Evolutionary conservation across 23 tunicate genomes (phyloP).

Genomic region (Clavelina lepadiformis): DNA sequence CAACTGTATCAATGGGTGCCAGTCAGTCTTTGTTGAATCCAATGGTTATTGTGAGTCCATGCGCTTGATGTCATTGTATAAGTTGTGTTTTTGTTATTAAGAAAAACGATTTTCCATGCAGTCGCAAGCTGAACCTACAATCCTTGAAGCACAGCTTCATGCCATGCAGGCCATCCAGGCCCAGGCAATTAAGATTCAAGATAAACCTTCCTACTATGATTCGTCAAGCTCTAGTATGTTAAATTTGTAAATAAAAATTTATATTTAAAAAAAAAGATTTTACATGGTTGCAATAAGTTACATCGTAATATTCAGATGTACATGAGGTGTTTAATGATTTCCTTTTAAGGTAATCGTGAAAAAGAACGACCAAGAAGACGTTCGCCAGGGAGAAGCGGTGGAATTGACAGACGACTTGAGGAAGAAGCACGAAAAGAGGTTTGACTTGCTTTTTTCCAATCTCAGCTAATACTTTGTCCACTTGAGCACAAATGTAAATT

Average conservation of each 20-base stretch:
- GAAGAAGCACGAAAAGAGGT: conserved; percentile 27
- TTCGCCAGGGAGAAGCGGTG: conserved; percentile 1
- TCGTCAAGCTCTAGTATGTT: too few relatives aligned
- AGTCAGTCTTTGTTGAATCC: conserved; percentile 21
- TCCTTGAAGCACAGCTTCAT: conserved; percentile 65
- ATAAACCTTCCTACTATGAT: too few relatives aligned
- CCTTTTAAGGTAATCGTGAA: background rate
- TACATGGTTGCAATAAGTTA: too few relatives aligned
- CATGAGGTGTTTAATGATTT: background rate
- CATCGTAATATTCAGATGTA: too few relatives aligned
- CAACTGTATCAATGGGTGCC: conserved; percentile 3
- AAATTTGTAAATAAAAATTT: too few relatives aligned
- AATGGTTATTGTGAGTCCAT: conserved; percentile 12
- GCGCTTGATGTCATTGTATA: background rate
- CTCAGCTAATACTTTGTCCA: too few relatives aligned
- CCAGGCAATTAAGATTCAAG: conserved; percentile 22
- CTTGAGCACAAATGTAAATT: too few relatives aligned
- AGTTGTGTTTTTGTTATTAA: background rate
- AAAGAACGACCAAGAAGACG: too few relatives aligned
- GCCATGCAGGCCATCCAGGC: conserved; percentile 63
- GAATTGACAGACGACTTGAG: conserved; percentile 8
- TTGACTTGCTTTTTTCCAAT: background rate
- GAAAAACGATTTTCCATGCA: background rate
- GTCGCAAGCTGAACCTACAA: conserved; percentile 38
- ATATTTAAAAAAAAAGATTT: too few relatives aligned